Base-by-base conservation (phyloP, 2,888 invertebrate genomes). In the Mycalesis mineus region DNA sequence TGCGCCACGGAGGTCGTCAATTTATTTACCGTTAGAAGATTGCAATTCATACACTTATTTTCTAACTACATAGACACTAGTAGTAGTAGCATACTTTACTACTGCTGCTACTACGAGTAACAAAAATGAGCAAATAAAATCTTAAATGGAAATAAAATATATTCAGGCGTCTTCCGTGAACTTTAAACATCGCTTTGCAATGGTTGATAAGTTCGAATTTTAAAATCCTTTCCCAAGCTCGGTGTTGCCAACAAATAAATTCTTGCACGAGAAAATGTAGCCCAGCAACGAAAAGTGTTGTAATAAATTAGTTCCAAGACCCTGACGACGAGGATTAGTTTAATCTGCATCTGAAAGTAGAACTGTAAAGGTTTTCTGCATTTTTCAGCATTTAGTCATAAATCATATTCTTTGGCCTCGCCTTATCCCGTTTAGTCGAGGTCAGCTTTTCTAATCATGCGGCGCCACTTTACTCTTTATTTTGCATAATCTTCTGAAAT, bases 231-330 rank as follows among this genome's bases (percentile, higher is more conserved):
- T 41, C 44, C 56, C 9, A 36, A 45, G 45, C 49, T 53, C 49
- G 59, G 44, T 54, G 55, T 36, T 63, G 41, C 54, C 55, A 63
- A 55, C 59, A 57, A 57, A 65, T 61, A 65, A 59, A 63, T 63
- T 63, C 53, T 47, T 42, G 42, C 53, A 52, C 53, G 54, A 61
- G 58, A 64, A 62, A 63, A 57, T 57, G 52, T 60, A 63, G 61
- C 42, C 57, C 54, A 60, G 64, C 2, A 64, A 61, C 57, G 61
- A 55, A 64, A 62, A 60, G 60, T 61, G 62, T 65, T 50, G 63
- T 68, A 51, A 78, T 77, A 78, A 75, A 77, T 78, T 77, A 70
- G 66, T 61, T 52, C 22, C 67, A 67, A 68, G 69, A 72, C 68
- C 70, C 68, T 67, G 62, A 70, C 68, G 70, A 72, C 70, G 70